Evolutionary conservation across 2,888 invertebrate genomes (phyloP), one percentile per base, ranked within the genome.

Genomic region (Abrostola tripartita): DNA sequence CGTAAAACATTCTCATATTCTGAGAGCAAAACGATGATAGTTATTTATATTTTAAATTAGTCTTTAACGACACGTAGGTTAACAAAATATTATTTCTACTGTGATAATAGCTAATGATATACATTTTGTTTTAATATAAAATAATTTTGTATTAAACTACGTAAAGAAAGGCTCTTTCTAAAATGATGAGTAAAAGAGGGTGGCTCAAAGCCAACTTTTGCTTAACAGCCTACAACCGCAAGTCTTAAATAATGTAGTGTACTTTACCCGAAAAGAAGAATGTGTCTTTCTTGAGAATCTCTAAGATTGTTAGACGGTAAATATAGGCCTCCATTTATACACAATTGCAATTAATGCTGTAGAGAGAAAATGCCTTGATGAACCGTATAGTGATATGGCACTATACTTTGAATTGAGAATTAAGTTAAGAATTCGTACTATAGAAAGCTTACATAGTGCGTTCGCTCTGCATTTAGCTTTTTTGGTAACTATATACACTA

Each of bases 171-270:
- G 37, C 54, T 55, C 40, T 72, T 60, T 44, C 35, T 59, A 37
- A 7, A 54, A 42, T 9, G 37, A 49, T 50, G 56, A 63, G 49
- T 57, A 56, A 57, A 59, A 65, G 14, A 53, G 58, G 65, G 65
- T 63, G 65, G 58, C 58, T 7, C 38, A 5, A 12, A 6, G 61
- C 66, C 64, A 69, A 61, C 52, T 52, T 52, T 49, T 35, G 37
- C 6, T 59, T 49, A 49, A 70, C 47, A 51, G 56, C 47, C 52
- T 47, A 40, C 24, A 37, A 52, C 50, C 10, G 50, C 38, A 38
- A 38, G 52, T 56, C 24, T 12, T 36, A 52, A 58, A 52, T 42
- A 44, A 44, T 35, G 38, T 54, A 49, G 44, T 9, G 24, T 8
- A 47, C 9, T 24, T 24, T 12, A 37, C 52, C 10, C 12, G 12